Conservation (phyloP, 2,888 invertebrate genomes). For the Euplexia lucipara region DNA sequence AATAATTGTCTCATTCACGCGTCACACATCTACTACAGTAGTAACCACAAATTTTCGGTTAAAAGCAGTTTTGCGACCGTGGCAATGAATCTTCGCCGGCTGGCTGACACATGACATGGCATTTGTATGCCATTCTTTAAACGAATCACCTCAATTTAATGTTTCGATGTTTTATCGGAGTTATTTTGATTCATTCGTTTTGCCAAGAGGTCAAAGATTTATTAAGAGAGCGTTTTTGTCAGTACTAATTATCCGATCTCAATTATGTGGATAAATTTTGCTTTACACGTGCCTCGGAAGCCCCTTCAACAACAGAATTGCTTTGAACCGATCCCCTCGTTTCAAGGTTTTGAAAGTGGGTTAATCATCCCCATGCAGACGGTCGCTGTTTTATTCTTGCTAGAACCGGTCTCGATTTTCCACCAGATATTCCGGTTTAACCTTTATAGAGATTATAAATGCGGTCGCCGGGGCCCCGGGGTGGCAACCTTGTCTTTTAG, state of each 20-base stretch:
- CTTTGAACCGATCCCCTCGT: conserved; percentile 24
- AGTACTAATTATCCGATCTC: conserved; percentile 3
- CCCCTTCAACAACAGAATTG: conserved; percentile 1
- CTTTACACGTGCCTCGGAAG: neutral
- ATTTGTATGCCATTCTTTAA: conserved; percentile 68
- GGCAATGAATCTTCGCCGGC: conserved; percentile 79
- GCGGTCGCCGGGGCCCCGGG: conserved; percentile 86
- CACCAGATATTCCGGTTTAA: conserved; percentile 88
- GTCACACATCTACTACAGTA: conserved; percentile 85
- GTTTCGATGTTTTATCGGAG: conserved; percentile 35
- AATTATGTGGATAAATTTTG: neutral
- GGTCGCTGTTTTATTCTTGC: conserved; percentile 73
- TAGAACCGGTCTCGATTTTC: conserved; percentile 83
- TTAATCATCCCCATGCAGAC: conserved; percentile 67
- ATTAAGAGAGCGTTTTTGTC: conserved; percentile 5
- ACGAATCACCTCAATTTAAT: conserved; percentile 52
- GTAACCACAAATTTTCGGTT: conserved; percentile 88
- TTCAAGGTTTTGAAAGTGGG: conserved; percentile 61
- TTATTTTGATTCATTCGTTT: conserved; percentile 19
- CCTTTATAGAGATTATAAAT: conserved; percentile 90
- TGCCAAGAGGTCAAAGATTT: conserved; percentile 9
- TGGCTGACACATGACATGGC: conserved; percentile 70
- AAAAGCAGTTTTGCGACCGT: conserved; percentile 83
- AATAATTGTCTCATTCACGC: conserved; percentile 89
- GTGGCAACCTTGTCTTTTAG: conserved; percentile 90